Base-by-base conservation (phyloP, 2,113 vertebrate genomes). In the Crocuta crocuta region DNA sequence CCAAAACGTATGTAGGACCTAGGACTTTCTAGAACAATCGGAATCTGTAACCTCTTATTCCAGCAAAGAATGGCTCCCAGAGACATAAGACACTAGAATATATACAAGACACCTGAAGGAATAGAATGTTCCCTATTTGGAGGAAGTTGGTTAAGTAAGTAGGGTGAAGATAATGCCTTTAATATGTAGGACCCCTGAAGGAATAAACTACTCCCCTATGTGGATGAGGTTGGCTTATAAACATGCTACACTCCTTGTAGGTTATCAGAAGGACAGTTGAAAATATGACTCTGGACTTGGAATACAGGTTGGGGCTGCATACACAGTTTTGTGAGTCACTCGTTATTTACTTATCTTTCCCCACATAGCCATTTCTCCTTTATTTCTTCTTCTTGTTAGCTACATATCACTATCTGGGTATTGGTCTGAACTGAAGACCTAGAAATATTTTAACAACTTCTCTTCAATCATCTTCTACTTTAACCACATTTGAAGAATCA, bases 311-410 rank as follows among this genome's bases (percentile, higher is more conserved):
- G 50, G 33, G 31, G 58, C 45, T 88, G 35, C 21, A 48, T 19
- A 13, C 63, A 84, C 28, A 90, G 43, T 73, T 80, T 85, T 94
- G 33, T 65, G 92, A 70, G 70, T 68, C 50, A 33, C 33, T 90
- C n/a, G 85, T 45, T 74, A 82, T 73, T 55, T 81, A 87, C 73
- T 31, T 85, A 80, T 66, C 65, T 94, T 96, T 70, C 39, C 45
- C 28, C 65, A 79, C 26, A 45, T 28, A 78, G 28, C 48, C 16
- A 63, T 79, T 89, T 65, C n/a, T 90, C 33, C 6, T 85, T 63
- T 61, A 28, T 63, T 85, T 63, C 39, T 50, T 78, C 24, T 80
- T 26, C 12, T 95, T 78, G 24, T 91, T 91, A 71, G 53, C 35
- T 85, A 50, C 31, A 39, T 80, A 80, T 50, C 17, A 33, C 81